Evolutionary conservation across 64 coral and sea anemone species (phyloP).

Genomic region (Porites lutea): DNA sequence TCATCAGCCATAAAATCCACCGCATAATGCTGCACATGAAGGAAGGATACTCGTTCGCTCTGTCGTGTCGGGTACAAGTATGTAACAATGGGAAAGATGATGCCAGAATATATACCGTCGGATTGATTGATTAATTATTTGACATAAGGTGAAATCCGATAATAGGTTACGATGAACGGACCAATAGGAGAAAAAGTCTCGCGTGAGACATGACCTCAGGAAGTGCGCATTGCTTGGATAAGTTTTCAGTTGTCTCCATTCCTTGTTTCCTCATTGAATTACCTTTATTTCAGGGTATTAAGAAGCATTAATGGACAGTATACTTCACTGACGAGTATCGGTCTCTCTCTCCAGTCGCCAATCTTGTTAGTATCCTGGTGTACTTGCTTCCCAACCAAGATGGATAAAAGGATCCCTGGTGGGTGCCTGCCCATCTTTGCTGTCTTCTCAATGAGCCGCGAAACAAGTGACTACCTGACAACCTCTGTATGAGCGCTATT

Average conservation of each 20-base stretch:
- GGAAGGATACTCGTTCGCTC: too few species aligned
- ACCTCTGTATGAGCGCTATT: not conserved
- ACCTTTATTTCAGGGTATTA: constrained; percentile 43
- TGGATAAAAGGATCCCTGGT: not conserved
- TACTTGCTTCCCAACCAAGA: not conserved
- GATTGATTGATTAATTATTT: constrained; percentile 70
- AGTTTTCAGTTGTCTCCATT: constrained; percentile 1
- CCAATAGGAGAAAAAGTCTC: constrained; percentile 43
- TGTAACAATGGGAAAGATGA: constrained; percentile 34
- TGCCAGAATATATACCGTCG: constrained; percentile 66
- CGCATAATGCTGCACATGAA: not conserved
- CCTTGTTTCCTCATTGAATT: constrained; percentile 39
- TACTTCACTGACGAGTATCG: constrained; percentile 13
- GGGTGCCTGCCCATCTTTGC: constrained; percentile 9
- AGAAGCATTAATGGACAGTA: constrained; percentile 20
- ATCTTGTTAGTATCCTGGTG: constrained; percentile 15
- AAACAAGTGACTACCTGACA: not conserved
- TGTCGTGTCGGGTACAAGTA: not conserved
- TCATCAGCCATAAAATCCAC: constrained; percentile 25
- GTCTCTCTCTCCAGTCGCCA: not conserved
- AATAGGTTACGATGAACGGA: constrained; percentile 59
- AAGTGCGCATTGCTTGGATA: constrained; percentile 18
- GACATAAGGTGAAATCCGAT: constrained; percentile 68
- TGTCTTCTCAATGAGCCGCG: not conserved
- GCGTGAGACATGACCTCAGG: constrained; percentile 28